Evolutionary conservation across 2,113 vertebrate species (phyloP).

Genomic region (Piaya cayana): DNA sequence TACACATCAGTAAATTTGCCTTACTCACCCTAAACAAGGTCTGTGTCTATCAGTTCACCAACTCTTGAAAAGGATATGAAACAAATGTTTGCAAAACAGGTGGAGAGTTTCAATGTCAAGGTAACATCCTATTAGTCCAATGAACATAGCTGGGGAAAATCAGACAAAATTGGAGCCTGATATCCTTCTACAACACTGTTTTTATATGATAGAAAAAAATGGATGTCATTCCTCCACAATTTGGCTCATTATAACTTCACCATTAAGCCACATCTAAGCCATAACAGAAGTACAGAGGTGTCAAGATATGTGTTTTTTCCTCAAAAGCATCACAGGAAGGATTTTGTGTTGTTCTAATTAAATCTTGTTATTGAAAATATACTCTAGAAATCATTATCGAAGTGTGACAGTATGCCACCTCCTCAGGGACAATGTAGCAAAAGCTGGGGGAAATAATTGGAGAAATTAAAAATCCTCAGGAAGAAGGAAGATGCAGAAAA

Average conservation of each 20-base stretch:
- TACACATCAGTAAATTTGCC: neutral
- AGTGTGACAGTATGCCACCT: neutral
- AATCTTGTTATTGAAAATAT: neutral
- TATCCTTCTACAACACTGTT: neutral
- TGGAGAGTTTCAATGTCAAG: neutral
- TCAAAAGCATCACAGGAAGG: neutral
- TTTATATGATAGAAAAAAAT: neutral
- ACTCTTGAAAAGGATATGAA: neutral
- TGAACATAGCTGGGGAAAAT: neutral
- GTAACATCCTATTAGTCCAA: neutral
- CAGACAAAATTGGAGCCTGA: neutral
- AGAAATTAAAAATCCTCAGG: neutral
- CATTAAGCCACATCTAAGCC: neutral
- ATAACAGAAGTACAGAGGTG: neutral
- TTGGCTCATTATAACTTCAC: neutral
- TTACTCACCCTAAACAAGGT: neutral
- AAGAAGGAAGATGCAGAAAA: neutral
- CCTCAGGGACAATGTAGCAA: accelerated
- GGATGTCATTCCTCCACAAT: neutral
- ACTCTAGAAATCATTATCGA: neutral
- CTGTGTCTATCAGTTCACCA: neutral
- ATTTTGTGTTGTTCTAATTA: neutral
- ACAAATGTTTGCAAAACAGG: neutral
- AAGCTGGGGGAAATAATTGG: neutral
- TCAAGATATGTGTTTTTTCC: neutral